Evolutionary conservation across 92 coral and sea anemone species (phyloP).

Genomic region (Hydrozoanthus gracilis): DNA sequence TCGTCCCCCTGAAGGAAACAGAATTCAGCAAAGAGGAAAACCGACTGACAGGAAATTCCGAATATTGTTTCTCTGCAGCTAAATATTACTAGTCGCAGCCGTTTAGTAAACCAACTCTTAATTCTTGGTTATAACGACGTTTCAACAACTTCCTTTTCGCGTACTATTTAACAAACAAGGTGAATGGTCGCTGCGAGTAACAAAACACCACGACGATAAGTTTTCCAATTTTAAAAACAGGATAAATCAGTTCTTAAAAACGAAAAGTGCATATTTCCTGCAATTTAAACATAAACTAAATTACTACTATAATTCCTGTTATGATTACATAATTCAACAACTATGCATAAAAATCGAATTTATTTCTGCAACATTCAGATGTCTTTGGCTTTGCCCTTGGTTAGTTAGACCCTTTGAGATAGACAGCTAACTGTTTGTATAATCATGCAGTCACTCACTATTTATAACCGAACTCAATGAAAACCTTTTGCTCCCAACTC

Average conservation of each 20-base stretch:
- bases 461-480: neutral
- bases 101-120: neutral
- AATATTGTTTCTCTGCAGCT: slow-evolving; percentile 3
- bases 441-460: neutral
- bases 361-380: neutral
- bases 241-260: slow-evolving; percentile 9
- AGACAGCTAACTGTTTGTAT: neutral
- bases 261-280: slow-evolving; percentile 45
- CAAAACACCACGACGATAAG: slow-evolving; percentile 18
- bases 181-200: slow-evolving; percentile 18
- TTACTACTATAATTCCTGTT: neutral
- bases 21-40: slow-evolving; percentile 13
- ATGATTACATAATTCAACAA: slow-evolving; percentile 28
- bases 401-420: neutral
- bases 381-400: too few species aligned
- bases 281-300: slow-evolving; percentile 35
- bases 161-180: neutral
- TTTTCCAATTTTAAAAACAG: slow-evolving; percentile 30
- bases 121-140: neutral
- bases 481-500: neutral
- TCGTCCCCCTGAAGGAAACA: slow-evolving; percentile 28
- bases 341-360: neutral
- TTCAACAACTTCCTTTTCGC: neutral
- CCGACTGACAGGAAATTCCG: slow-evolving; percentile 21
- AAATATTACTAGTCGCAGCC: neutral